These are phyloP conservation scores for Arctocebus calabarensis DNA, from an alignment of 2,797 vertebrate species.

Conservation along the genomic window DNA sequence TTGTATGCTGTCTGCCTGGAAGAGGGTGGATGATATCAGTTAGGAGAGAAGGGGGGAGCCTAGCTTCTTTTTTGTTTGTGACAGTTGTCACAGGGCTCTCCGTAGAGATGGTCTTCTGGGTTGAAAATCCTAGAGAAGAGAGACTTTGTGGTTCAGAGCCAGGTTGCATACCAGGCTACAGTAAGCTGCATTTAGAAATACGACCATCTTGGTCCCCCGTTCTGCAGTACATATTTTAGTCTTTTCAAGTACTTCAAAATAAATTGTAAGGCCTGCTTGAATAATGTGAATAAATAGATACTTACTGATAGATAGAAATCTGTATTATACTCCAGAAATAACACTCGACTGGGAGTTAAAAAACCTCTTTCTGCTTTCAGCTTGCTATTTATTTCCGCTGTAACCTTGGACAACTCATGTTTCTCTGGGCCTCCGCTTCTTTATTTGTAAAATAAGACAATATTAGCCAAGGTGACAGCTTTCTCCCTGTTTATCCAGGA, in stretches of 20 bases:
- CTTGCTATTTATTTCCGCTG: neutral
- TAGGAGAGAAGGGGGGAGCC: neutral
- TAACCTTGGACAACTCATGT: neutral
- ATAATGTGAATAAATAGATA: slow-evolving; percentile 16
- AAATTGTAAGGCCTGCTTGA: slow-evolving; percentile 36
- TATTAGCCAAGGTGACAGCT: neutral
- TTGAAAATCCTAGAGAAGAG: neutral
- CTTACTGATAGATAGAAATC: neutral
- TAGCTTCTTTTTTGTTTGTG: neutral
- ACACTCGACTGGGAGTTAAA: neutral
- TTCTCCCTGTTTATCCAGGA: neutral
- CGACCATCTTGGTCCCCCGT: neutral
- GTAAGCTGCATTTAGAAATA: neutral
- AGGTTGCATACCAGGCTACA: neutral
- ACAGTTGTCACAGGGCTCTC: neutral
- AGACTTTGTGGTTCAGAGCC: neutral
- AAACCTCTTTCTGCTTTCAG: neutral
- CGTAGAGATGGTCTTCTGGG: neutral
- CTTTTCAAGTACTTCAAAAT: neutral
- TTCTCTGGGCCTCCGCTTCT: neutral
- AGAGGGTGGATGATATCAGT: too few species aligned
- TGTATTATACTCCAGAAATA: neutral
- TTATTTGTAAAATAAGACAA: neutral
- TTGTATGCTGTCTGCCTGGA: neutral
- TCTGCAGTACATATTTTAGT: neutral